Conservation (phyloP, 2,888 invertebrate species). For the Drosophila robusta region DNA sequence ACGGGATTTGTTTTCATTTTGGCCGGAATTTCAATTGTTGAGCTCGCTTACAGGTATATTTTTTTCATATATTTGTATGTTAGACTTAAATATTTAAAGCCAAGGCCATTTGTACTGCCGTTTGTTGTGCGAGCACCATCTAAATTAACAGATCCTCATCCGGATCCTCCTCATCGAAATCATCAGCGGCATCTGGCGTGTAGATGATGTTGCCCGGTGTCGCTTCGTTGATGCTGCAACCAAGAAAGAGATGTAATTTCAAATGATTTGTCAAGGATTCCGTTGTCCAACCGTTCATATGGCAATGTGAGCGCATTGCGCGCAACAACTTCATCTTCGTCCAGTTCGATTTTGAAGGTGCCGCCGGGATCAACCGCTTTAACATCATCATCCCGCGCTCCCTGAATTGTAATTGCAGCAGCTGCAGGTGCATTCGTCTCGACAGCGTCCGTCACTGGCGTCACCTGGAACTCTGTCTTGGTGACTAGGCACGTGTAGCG, state of each 20-base stretch:
- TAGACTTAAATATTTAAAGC: constrained; percentile 70
- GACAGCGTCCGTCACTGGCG: constrained; percentile 38
- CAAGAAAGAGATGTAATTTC: no score
- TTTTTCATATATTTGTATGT: constrained; percentile 15
- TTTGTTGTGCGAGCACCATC: constrained; percentile 54
- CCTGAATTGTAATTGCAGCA: constrained; percentile 12
- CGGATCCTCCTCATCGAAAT: constrained; percentile 94
- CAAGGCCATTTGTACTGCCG: constrained; percentile 79
- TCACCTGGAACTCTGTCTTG: constrained; percentile 76
- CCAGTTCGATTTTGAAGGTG: constrained; percentile 84
- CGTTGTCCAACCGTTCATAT: constrained; percentile 82
- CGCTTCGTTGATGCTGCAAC: constrained; percentile 84
- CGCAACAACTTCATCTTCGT: constrained; percentile 84
- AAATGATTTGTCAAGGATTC: neutral
- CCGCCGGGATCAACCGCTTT: constrained; percentile 54
- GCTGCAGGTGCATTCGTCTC: constrained; percentile 9
- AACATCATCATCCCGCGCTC: constrained; percentile 23
- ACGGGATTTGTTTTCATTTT: constrained; percentile 22
- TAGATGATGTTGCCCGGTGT: constrained; percentile 89
- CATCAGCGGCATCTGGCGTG: constrained; percentile 91
- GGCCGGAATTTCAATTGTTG: constrained; percentile 33
- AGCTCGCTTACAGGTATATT: constrained; percentile 44
- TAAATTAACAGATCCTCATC: constrained; percentile 93
- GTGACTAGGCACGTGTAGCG: constrained; percentile 75
- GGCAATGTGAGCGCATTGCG: constrained; percentile 84